Evolutionary conservation across 2,797 vertebrate species (phyloP).

Genomic region (Garrulus glandarius): DNA sequence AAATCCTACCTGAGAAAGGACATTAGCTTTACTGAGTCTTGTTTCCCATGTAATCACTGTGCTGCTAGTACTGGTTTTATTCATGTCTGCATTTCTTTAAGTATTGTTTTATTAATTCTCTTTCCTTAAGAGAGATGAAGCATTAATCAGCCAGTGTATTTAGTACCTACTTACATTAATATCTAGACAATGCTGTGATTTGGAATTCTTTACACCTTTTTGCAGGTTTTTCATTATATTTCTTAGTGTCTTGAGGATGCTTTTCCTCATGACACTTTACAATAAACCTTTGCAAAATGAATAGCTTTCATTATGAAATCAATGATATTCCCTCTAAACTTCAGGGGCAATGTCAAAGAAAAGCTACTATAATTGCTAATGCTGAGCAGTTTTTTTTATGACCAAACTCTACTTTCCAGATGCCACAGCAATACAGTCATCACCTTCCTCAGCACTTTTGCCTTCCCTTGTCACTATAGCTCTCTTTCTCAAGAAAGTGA

Average conservation of each 20-base stretch:
- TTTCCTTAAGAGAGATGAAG: not conserved
- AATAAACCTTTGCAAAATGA: constrained; percentile 46
- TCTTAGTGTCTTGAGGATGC: not conserved
- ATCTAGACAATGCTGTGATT: not conserved
- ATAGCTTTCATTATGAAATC: constrained; percentile 56
- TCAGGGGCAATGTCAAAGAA: constrained; percentile 38
- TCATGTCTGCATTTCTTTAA: not conserved
- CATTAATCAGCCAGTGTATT: not conserved
- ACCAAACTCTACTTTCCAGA: constrained; percentile 19
- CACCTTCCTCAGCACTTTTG: constrained; percentile 33
- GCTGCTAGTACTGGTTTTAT: not conserved
- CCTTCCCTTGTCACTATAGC: constrained; percentile 12
- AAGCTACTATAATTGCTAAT: constrained; percentile 52
- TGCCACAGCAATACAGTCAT: constrained; percentile 23
- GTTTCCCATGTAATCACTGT: not conserved
- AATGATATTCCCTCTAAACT: constrained; percentile 17
- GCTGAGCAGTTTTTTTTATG: constrained; percentile 33
- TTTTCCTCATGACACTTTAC: not conserved
- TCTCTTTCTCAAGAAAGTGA: not conserved
- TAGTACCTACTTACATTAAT: not conserved
- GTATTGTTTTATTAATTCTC: not conserved
- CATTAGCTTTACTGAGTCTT: not conserved
- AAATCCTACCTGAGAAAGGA: constrained; percentile 9
- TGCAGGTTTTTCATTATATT: not conserved
- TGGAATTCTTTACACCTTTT: not conserved